Conservation (phyloP, 2,113 vertebrate genomes). For the Oncorhynchus tshawytscha region DNA sequence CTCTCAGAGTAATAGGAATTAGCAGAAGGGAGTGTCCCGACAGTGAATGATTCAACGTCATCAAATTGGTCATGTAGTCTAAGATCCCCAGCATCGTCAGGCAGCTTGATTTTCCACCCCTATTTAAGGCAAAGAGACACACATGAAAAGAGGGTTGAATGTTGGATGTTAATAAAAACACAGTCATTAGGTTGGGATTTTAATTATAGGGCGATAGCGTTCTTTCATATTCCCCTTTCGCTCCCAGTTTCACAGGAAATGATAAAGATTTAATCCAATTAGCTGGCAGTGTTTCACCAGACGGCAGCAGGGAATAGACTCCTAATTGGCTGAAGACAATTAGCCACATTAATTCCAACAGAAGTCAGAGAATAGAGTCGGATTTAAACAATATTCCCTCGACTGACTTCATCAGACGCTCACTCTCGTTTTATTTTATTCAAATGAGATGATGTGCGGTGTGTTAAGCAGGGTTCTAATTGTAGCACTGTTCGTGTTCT, state of each 20-base stretch:
- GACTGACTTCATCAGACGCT: conserved; percentile 49
- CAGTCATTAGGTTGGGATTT: conserved; percentile 67
- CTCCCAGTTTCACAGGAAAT: conserved; percentile 68
- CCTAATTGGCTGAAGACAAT: conserved; percentile 81
- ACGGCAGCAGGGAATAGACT: conserved; percentile 74
- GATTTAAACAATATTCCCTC: conserved; percentile 71
- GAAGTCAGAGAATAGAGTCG: conserved; percentile 71
- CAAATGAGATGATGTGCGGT: conserved; percentile 52
- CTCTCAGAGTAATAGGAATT: too few relatives aligned
- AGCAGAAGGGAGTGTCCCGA: too few relatives aligned
- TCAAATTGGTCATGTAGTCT: conserved; percentile 40
- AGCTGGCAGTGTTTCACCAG: conserved; percentile 72
- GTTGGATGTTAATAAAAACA: conserved; percentile 66
- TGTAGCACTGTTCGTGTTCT: conserved; percentile 53
- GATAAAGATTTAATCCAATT: conserved; percentile 83
- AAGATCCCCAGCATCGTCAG: conserved; percentile 38
- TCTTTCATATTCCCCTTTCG: conserved; percentile 65
- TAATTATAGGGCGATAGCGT: conserved; percentile 66
- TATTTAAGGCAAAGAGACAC: conserved; percentile 50
- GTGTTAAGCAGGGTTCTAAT: conserved; percentile 55
- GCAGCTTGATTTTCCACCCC: conserved; percentile 31
- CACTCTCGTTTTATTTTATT: conserved; percentile 62
- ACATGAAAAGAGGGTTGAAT: conserved; percentile 20
- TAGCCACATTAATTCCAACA: conserved; percentile 78
- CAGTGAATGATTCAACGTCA: conserved; percentile 28